Evolutionary conservation across 2,797 vertebrate genomes (phyloP).

Genomic region (Galago senegalensis): DNA sequence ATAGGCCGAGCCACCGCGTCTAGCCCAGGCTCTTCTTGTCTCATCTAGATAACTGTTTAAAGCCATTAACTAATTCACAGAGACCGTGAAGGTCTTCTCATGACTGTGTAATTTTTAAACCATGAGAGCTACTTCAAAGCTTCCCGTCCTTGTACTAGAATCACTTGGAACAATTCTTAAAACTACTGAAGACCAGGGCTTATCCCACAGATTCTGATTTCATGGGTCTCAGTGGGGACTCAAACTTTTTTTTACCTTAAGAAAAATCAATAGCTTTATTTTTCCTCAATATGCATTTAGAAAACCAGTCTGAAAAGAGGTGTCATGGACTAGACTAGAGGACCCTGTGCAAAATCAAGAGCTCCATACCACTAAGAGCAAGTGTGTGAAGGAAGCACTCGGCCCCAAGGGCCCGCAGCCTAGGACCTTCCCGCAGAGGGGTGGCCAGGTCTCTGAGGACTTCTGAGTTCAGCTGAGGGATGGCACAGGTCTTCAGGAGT

Average conservation of each 20-base stretch:
- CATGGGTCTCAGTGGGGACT: background rate
- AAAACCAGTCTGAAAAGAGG: too few relatives aligned
- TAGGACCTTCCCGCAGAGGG: too few relatives aligned
- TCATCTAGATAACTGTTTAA: background rate
- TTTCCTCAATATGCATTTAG: too few relatives aligned
- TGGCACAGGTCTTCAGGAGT: too few relatives aligned
- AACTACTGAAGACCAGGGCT: background rate
- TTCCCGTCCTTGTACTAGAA: background rate
- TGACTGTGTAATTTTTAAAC: background rate
- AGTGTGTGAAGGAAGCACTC: too few relatives aligned
- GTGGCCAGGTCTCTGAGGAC: too few relatives aligned
- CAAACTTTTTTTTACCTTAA: background rate
- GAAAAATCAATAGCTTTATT: too few relatives aligned
- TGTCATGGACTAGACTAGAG: too few relatives aligned
- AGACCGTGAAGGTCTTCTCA: background rate
- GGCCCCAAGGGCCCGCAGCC: too few relatives aligned
- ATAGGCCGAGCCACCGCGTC: background rate
- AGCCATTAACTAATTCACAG: background rate
- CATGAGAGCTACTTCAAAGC: background rate
- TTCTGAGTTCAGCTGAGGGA: too few relatives aligned
- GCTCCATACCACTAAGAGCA: too few relatives aligned
- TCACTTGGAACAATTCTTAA: conserved; percentile 29
- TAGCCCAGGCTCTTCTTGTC: background rate
- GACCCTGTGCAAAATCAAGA: too few relatives aligned
- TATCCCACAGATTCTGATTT: conserved; percentile 29